Evolutionary conservation across 1,140 invertebrate genomes (phyloP).

Genomic region (Plectrocnemia conspersa): DNA sequence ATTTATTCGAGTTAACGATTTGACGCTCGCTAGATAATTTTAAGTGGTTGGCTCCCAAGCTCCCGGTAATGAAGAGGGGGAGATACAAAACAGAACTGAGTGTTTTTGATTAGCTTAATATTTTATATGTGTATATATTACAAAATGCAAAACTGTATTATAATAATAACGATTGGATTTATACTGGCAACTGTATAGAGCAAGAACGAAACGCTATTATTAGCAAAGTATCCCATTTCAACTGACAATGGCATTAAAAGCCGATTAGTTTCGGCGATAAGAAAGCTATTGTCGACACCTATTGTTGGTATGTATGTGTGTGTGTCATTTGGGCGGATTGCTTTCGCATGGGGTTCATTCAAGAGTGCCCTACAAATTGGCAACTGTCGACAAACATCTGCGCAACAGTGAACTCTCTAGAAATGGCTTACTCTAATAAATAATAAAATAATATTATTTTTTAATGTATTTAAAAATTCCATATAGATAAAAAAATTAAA

Average conservation of each 20-base stretch:
- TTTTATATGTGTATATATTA: background rate
- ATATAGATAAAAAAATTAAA: too few species aligned
- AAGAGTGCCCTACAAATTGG: background rate
- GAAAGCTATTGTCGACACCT: background rate
- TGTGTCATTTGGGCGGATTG: constrained; percentile 15
- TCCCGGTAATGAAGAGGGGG: constrained; percentile 13
- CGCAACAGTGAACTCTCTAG: too few species aligned
- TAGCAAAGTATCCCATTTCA: constrained; percentile 17
- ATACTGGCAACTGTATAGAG: too few species aligned
- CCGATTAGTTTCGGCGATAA: constrained; percentile 18
- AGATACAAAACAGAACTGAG: constrained; percentile 17
- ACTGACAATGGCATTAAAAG: constrained; percentile 3
- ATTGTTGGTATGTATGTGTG: constrained; percentile 12
- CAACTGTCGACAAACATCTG: constrained; percentile 2
- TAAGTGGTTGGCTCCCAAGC: constrained; percentile 15
- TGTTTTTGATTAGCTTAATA: background rate
- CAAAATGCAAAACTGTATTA: background rate
- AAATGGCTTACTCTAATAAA: too few species aligned
- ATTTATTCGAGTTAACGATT: constrained; percentile 25
- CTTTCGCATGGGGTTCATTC: background rate
- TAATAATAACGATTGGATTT: background rate
- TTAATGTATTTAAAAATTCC: too few species aligned
- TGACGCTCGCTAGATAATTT: constrained; percentile 18
- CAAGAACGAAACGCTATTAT: background rate
- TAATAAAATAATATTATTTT: too few species aligned